A percentile compares a stretch with the other conserved stretches of the same genome.
These are phyloP conservation scores for Synanceia verrucosa DNA, from an alignment of 2,797 vertebrate genomes.

Conservation along the genomic window DNA sequence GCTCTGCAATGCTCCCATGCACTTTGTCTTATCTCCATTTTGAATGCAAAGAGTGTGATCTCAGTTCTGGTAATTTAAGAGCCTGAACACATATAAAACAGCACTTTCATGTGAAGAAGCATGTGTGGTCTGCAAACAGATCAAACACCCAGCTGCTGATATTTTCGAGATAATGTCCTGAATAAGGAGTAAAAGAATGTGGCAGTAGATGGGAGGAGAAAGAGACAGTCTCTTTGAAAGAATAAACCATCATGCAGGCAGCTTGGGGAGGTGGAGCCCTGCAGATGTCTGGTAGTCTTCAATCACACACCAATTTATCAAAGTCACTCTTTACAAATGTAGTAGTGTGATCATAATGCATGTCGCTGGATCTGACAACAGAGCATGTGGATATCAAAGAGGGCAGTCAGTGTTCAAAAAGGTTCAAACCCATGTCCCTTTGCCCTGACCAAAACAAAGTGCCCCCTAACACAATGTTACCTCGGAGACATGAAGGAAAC, in stretches of 20 bases:
- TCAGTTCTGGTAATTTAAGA: neutral
- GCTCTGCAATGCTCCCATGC: neutral
- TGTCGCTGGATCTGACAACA: slow-evolving; percentile 5
- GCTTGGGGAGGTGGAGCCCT: neutral
- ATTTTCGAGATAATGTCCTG: slow-evolving; percentile 6
- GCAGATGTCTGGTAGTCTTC: slow-evolving; percentile 30
- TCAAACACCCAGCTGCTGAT: slow-evolving; percentile 30
- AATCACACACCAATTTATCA: slow-evolving; percentile 36
- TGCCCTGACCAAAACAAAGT: neutral
- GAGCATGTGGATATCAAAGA: slow-evolving; percentile 22
- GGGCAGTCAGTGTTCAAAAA: slow-evolving; percentile 27
- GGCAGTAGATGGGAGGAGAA: neutral
- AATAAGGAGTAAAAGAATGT: neutral
- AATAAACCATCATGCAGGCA: neutral
- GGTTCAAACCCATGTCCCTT: neutral
- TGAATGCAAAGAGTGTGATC: neutral
- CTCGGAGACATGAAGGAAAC: slow-evolving; percentile 30
- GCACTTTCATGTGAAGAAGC: slow-evolving; percentile 4
- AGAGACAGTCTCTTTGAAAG: neutral
- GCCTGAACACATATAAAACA: neutral
- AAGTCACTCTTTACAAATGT: slow-evolving; percentile 7
- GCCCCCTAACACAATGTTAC: neutral
- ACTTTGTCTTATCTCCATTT: neutral
- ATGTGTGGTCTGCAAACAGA: slow-evolving; percentile 20
- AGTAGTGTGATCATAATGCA: neutral